phyloP scores from a whole-genome alignment of 2,888 invertebrate genomes.

The Odontomyia ornata region DNA sequence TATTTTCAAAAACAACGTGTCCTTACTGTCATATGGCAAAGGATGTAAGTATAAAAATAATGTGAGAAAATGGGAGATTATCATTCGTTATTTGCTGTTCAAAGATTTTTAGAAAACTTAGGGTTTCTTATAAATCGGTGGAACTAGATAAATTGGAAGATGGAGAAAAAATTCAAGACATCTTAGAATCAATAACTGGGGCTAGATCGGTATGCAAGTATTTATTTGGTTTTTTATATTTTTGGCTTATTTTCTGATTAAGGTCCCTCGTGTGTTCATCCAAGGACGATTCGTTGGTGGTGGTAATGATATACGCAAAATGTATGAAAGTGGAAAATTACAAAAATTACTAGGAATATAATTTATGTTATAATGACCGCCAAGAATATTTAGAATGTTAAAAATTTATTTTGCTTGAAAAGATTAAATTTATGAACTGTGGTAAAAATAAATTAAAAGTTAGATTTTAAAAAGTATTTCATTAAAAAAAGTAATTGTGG shows the following conservation, averaged over 20 bases:
- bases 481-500: too few species aligned
- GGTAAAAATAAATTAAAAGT: too few species aligned
- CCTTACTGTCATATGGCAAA: conserved; percentile 92
- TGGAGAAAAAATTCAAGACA: conserved; percentile 79
- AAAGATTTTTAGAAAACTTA: conserved; percentile 79
- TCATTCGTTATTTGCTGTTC: conserved; percentile 49
- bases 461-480: too few species aligned
- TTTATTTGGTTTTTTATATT: neutral
- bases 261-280: conserved; percentile 96
- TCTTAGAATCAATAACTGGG: conserved; percentile 82
- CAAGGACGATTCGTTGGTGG: conserved; percentile 92
- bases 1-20: conserved; percentile 91
- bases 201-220: conserved; percentile 79
- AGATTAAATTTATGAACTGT: too few species aligned
- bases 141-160: conserved; percentile 85
- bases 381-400: too few species aligned
- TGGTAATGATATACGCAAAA: conserved; percentile 84
- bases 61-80: neutral
- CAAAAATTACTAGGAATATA: conserved; percentile 65
- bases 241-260: conserved; percentile 57
- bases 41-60: conserved; percentile 77
- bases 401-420: too few species aligned
- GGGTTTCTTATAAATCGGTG: conserved; percentile 75
- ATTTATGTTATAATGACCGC: neutral
- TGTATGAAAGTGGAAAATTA: conserved; percentile 77